Base-by-base conservation (phyloP, 2,888 invertebrate species). In the Timandra comae region DNA sequence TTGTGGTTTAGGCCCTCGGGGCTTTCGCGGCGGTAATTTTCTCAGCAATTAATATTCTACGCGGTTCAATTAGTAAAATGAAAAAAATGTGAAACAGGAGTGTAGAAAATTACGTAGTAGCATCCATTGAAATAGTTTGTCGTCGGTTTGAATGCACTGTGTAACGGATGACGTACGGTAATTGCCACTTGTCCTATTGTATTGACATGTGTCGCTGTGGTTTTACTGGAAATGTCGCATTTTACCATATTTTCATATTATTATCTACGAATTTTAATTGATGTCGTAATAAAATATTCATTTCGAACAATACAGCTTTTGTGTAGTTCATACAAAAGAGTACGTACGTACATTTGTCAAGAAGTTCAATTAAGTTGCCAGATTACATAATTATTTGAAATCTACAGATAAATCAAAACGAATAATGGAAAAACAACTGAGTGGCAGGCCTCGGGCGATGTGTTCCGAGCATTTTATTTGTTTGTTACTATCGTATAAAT, bases 401-500 rank as follows among this genome's bases (percentile, higher is more conserved):
- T 56, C 50, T 52, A 56, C 56, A 52, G 45, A 52, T 53, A 61
- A 72, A 64, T 64, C 58, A 56, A 52, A 52, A 42, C 54, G 42
- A 51, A 51, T 46, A 56, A 60, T 52, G 52, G 58, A 62, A 63
- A 60, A 63, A 59, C 50, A 45, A 46, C 46, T 47, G 56, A 53
- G 61, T 53, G 59, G 54, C 53, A 47, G 56, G 63, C 63, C 70
- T 52, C 52, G 45, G 44, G 63, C 69, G 63, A 43, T 62, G 59
- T 68, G 70, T 71, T 76, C 64, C 49, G 59, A 69, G 62, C 70
- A 69, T 82, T 84, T 84, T 82, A 85, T 85, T 82, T 85, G 84
- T 85, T 85, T 85, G 82, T 82, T 82, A 77, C 78, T 70, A 73
- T 75, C 50, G 69, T 78, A 79, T 80, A 85, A 85, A 85, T 75